Evolutionary conservation across 2,797 vertebrate genomes (phyloP), one percentile per base, ranked within the genome.

Genomic region (Allobates femoralis): DNA sequence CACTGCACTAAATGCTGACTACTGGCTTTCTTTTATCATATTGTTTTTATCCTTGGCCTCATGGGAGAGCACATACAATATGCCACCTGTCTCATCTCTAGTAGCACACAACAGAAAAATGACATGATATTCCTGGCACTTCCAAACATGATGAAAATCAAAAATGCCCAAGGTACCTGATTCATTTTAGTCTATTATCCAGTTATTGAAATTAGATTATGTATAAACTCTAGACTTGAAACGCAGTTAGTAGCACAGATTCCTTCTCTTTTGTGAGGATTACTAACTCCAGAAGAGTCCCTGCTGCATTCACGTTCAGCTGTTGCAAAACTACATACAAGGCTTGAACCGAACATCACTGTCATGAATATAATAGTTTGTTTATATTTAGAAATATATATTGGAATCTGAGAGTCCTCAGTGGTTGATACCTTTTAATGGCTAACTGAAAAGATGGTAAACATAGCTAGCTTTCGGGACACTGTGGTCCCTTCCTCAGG

Each of bases 1-100:
- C 41, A 74, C 71, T 46, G 71, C 82, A 76, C 51, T 83, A 84
- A 74, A 34, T 75, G 56, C 56, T 84, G 71, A 84, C 73, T 84
- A 46, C 37, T 62, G 56, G 55, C 56, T 84, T 46, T 84, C 26
- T 75, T 60, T 76, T 64, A 76, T 84, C 71, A 51, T 76, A 84
- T 76, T 84, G 69, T 75, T 76, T 73, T 64, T 75, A 50, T 84
- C 58, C 34, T 16, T 19, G 19, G 19, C 82, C 73, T 26, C 82
- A 62, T 76, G 58, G 64, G 81, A 83, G 32, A 28, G n/a, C 56
- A 56, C 32, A 75, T 3, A 75, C 71, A 84, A 76, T 76, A 84
- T 64, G 73, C 56, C 82, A 75, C 37, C 82, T 84, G 82, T 76
- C 71, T 64, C 26, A 64, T 84, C 37, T 75, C 82, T 60, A 26